phyloP scores from a whole-genome alignment of 2,113 vertebrate species.

The Cacatua alba region DNA sequence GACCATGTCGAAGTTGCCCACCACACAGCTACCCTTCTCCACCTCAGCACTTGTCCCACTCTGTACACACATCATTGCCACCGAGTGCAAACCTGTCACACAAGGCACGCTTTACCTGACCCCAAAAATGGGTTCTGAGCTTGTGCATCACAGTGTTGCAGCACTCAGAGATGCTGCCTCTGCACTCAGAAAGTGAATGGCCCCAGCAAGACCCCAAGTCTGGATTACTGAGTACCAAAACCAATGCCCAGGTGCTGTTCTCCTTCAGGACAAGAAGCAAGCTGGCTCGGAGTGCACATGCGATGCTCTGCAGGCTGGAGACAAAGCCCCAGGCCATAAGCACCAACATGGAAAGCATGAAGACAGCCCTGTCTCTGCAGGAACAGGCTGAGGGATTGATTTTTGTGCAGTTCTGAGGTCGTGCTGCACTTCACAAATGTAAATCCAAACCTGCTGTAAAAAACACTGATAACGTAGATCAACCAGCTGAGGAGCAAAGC shows the following conservation, averaged over 20 bases:
- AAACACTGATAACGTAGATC: accelerated
- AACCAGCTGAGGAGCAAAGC: background rate
- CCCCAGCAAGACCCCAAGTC: background rate
- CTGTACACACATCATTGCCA: accelerated
- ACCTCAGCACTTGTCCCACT: background rate
- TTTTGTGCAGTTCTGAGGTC: background rate
- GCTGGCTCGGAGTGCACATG: background rate
- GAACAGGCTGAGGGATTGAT: background rate
- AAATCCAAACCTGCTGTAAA: background rate
- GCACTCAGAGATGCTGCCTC: background rate
- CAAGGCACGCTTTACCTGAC: background rate
- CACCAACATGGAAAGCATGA: accelerated
- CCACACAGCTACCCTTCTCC: background rate
- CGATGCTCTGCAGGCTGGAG: background rate
- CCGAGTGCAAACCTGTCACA: accelerated
- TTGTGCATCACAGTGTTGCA: background rate
- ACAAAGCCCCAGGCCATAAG: background rate
- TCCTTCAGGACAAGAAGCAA: background rate
- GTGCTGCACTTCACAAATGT: background rate
- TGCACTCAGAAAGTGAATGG: background rate
- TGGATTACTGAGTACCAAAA: background rate
- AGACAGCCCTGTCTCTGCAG: background rate
- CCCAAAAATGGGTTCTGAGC: background rate
- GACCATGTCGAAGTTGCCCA: accelerated
- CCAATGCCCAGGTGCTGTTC: background rate